Conservation (phyloP, 2,797 vertebrate species). For the Falco novaeseelandiae region DNA sequence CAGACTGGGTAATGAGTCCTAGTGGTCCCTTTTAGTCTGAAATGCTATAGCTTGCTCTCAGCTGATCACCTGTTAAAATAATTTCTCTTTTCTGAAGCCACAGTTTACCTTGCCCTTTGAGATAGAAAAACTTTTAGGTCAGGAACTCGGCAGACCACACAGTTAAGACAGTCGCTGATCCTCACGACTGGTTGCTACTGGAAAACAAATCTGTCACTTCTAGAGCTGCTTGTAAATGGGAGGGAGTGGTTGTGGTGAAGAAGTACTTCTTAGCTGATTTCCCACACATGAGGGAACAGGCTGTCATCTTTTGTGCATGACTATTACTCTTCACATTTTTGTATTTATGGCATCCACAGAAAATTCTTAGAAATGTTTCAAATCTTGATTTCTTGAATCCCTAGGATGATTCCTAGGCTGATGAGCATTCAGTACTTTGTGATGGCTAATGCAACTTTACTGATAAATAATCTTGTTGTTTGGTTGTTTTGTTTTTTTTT, state of each 20-base stretch:
- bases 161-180: not conserved
- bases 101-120: not conserved
- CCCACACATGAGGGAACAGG: fast-evolving
- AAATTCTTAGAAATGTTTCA: not conserved
- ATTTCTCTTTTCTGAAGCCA: not conserved
- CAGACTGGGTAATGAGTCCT: not conserved
- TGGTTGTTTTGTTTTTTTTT: not conserved
- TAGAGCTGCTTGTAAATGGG: not conserved
- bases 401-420: not conserved
- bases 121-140: not conserved
- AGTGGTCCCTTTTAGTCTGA: not conserved
- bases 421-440: not conserved
- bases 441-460: not conserved
- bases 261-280: not conserved
- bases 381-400: not conserved
- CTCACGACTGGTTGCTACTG: not conserved
- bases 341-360: not conserved
- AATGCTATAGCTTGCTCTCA: not conserved
- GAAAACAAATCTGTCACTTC: not conserved
- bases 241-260: not conserved
- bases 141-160: not conserved
- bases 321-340: not conserved
- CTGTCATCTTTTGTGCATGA: not conserved
- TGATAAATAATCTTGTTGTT: not conserved
- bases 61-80: not conserved